Conservation (phyloP, 2,888 invertebrate genomes). For the Nebria salina region DNA sequence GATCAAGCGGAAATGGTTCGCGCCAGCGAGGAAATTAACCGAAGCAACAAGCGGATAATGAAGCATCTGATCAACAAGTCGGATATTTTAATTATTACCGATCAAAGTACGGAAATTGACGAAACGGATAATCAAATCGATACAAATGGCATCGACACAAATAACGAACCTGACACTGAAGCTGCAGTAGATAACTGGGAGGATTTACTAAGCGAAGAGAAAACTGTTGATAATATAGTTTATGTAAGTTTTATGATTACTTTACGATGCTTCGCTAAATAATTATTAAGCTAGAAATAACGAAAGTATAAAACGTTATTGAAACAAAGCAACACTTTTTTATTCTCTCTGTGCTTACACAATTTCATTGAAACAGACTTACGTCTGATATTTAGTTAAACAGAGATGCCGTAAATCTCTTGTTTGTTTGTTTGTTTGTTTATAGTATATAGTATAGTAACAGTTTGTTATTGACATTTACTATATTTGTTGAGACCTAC, state of each 20-base stretch:
- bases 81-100: slow-evolving; percentile 75
- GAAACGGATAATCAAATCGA: slow-evolving; percentile 21
- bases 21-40: slow-evolving; percentile 66
- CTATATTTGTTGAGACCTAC: too few species aligned
- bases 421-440: too few species aligned
- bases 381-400: too few species aligned
- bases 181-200: slow-evolving; percentile 40
- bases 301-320: too few species aligned
- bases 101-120: slow-evolving; percentile 57
- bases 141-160: slow-evolving; percentile 48
- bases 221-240: slow-evolving; percentile 4
- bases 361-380: too few species aligned
- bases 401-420: too few species aligned
- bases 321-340: too few species aligned
- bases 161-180: slow-evolving; percentile 47
- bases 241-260: background rate
- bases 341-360: too few species aligned
- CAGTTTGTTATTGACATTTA: too few species aligned
- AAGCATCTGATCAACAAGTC: slow-evolving; percentile 70
- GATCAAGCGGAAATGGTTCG: slow-evolving; percentile 31
- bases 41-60: slow-evolving; percentile 71
- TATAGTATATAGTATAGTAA: too few species aligned
- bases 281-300: background rate
- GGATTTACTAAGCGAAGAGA: slow-evolving; percentile 48
- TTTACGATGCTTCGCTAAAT: background rate